These are phyloP conservation scores for Pterostichus madidus DNA, from an alignment of 2,888 invertebrate genomes.

Conservation along the genomic window DNA sequence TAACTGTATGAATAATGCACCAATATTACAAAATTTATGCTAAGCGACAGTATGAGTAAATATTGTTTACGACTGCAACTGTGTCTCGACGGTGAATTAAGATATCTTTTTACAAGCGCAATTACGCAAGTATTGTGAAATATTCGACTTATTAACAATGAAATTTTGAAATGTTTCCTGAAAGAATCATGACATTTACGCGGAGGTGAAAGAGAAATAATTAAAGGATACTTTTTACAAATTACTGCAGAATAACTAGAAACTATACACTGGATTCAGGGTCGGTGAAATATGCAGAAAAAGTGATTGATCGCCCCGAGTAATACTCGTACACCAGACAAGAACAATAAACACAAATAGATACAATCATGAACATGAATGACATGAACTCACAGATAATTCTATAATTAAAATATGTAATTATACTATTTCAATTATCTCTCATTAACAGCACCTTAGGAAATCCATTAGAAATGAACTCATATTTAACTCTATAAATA, in stretches of 20 bases:
- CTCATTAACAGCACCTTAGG: slow-evolving; percentile 45
- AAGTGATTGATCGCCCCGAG: slow-evolving; percentile 35
- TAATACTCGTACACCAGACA: slow-evolving; percentile 1
- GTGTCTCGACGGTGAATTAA: slow-evolving; percentile 1
- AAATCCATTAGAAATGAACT: slow-evolving; percentile 19
- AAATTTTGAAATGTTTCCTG: slow-evolving; percentile 27
- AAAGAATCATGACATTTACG: slow-evolving; percentile 57
- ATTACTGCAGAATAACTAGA: slow-evolving; percentile 37
- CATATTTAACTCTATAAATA: slow-evolving; percentile 3
- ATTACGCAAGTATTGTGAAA: slow-evolving; percentile 14
- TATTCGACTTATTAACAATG: slow-evolving; percentile 31
- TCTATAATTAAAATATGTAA: slow-evolving; percentile 48
- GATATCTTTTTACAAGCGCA: slow-evolving; percentile 31
- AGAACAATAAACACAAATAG: slow-evolving; percentile 45
- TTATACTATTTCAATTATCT: slow-evolving; percentile 48
- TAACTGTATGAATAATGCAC: slow-evolving; percentile 40
- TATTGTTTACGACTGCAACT: slow-evolving; percentile 19
- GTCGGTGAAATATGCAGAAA: slow-evolving; percentile 47
- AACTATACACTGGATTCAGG: slow-evolving; percentile 30
- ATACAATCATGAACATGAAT: slow-evolving; percentile 38
- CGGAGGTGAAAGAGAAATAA: slow-evolving; percentile 49
- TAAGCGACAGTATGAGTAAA: slow-evolving; percentile 20
- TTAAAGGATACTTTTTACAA: slow-evolving; percentile 39
- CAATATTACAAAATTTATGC: slow-evolving; percentile 44
- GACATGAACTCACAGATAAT: slow-evolving; percentile 42